Percentiles rank a stretch among this genome's conserved stretches.
Conservation (phyloP, 1,140 invertebrate species). For the Diabrotica undecimpunctata region DNA sequence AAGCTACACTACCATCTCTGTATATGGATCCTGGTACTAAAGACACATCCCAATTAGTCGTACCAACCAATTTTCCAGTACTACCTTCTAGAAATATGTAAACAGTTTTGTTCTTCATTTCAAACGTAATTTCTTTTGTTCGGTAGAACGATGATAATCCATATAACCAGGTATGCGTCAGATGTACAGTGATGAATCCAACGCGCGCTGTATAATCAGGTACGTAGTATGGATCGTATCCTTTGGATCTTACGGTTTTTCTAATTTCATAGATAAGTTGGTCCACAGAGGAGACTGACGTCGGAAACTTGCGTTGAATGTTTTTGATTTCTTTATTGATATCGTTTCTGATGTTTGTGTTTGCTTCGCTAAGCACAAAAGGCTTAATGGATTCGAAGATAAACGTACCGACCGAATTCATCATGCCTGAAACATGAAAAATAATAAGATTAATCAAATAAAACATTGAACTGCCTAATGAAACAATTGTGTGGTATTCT, state of each 20-base stretch:
- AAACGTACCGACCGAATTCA: conserved; percentile 75
- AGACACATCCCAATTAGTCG: conserved; percentile 72
- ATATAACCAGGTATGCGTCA: conserved; percentile 70
- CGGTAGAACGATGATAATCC: conserved; percentile 74
- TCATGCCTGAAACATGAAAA: conserved; percentile 50
- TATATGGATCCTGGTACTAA: conserved; percentile 63
- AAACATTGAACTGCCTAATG: too few relatives aligned
- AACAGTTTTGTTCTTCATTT: conserved; percentile 67
- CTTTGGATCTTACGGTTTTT: conserved; percentile 64
- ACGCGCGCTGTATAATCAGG: conserved; percentile 66
- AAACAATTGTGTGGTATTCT: too few relatives aligned
- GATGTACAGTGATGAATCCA: conserved; percentile 64
- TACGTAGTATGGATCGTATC: conserved; percentile 68
- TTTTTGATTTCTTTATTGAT: conserved; percentile 55
- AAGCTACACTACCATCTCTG: conserved; percentile 65
- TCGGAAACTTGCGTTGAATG: conserved; percentile 70
- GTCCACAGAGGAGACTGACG: conserved; percentile 80
- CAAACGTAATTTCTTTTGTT: conserved; percentile 67
- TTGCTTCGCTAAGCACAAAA: conserved; percentile 72
- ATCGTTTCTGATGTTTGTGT: conserved; percentile 58
- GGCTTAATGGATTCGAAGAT: conserved; percentile 84
- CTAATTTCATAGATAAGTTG: conserved; percentile 71
- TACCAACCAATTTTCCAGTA: conserved; percentile 72
- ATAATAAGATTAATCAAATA: background rate
- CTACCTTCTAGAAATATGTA: conserved; percentile 67